Conservation (phyloP, 2,113 vertebrate species). For the Orientallactaga bullata region DNA sequence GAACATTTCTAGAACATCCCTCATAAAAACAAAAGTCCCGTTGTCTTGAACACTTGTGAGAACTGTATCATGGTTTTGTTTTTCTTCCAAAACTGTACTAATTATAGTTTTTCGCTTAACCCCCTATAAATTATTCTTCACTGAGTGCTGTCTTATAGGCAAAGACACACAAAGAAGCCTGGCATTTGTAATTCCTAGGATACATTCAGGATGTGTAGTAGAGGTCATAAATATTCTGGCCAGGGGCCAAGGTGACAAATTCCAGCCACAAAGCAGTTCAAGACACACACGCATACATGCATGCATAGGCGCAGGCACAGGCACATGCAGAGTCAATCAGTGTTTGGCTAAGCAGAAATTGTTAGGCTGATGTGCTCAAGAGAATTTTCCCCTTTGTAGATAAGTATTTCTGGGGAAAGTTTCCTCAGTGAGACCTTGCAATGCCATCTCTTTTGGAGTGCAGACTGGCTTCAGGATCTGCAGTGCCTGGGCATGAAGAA, state of each 20-base stretch:
- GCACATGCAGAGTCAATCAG: not conserved
- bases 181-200: constrained; percentile 32
- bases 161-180: not conserved
- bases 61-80: constrained; percentile 34
- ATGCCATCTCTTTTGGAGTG: not conserved
- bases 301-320: not conserved
- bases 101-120: constrained; percentile 68
- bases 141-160: not conserved
- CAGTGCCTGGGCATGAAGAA: constrained; percentile 12
- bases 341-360: constrained; percentile 14
- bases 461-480: constrained; percentile 6
- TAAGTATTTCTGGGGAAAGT: not conserved
- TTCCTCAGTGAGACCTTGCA: constrained; percentile 10
- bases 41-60: constrained; percentile 58
- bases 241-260: constrained; percentile 12
- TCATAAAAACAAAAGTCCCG: constrained; percentile 60
- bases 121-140: constrained; percentile 47
- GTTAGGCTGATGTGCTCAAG: not conserved
- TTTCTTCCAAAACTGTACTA: constrained; percentile 54
- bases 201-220: not conserved
- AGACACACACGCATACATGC: not conserved
- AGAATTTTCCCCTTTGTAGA: not conserved
- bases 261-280: constrained; percentile 32
- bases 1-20: constrained; percentile 49
- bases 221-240: constrained; percentile 50